Percentiles rank a stretch among this genome's conserved stretches.
Evolutionary conservation across 2,888 invertebrate genomes (phyloP).

Genomic region (Hypomecis punctinalis): DNA sequence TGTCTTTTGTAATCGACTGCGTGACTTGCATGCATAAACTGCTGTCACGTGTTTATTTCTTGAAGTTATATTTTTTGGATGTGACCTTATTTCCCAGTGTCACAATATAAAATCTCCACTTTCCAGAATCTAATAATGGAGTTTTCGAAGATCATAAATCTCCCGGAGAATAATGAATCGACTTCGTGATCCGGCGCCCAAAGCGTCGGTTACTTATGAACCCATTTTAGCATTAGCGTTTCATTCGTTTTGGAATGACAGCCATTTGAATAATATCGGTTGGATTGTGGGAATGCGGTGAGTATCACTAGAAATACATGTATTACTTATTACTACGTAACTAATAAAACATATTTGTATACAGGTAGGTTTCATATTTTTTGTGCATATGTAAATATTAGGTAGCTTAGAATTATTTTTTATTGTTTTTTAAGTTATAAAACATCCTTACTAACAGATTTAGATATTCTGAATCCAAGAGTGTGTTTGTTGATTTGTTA

Average conservation of each 20-base stretch:
- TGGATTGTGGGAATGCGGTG: conserved; percentile 1
- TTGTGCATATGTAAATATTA: no score
- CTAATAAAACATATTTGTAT: no score
- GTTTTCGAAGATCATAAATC: conserved; percentile 55
- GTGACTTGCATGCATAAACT: no score
- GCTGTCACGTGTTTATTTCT: not conserved
- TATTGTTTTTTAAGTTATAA: no score
- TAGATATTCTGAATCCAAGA: no score
- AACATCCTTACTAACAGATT: no score
- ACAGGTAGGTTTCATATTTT: no score
- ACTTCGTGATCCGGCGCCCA: conserved; percentile 50
- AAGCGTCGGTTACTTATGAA: conserved; percentile 53
- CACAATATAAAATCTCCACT: conserved; percentile 22
- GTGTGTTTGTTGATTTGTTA: no score
- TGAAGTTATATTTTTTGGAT: not conserved
- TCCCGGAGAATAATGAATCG: conserved; percentile 59
- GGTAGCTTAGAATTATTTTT: no score
- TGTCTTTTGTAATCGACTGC: no score
- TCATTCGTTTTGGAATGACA: conserved; percentile 39
- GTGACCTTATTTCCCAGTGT: conserved; percentile 22
- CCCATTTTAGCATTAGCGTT: conserved; percentile 50
- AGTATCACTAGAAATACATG: not conserved
- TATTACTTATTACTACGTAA: no score
- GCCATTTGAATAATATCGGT: conserved; percentile 34
- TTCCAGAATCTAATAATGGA: conserved; percentile 44